phyloP scores from a whole-genome alignment of 2,888 invertebrate genomes.

The Leptopterna dolabrata region DNA sequence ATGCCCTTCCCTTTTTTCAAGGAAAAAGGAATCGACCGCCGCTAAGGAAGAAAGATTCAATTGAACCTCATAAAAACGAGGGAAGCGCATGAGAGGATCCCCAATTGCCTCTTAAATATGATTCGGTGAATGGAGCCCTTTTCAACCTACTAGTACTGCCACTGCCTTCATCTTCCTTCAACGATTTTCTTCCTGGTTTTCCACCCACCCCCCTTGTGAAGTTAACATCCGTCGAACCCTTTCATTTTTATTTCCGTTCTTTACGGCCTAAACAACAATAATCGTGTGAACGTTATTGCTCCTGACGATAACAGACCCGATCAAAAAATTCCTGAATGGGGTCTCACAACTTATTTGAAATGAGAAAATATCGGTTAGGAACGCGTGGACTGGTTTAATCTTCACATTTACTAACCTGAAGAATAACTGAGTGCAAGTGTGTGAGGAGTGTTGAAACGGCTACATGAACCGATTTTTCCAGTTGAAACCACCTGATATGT shows the following conservation, averaged over 20 bases:
- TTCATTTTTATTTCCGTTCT: not conserved
- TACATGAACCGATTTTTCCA: too few species aligned
- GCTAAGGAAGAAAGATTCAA: slow-evolving; percentile 47
- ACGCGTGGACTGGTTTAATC: too few species aligned
- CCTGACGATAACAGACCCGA: too few species aligned
- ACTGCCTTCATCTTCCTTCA: not conserved
- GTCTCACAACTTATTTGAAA: too few species aligned
- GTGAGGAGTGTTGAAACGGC: too few species aligned
- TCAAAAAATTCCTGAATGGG: too few species aligned
- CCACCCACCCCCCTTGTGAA: not conserved
- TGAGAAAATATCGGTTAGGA: too few species aligned
- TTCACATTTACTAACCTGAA: too few species aligned
- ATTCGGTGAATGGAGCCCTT: slow-evolving; percentile 49
- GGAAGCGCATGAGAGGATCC: slow-evolving; percentile 41
- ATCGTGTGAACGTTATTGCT: not conserved
- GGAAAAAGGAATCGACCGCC: not conserved
- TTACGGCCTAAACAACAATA: not conserved
- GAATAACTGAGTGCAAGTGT: too few species aligned
- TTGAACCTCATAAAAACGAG: slow-evolving; percentile 48
- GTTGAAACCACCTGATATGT: too few species aligned
- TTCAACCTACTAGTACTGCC: slow-evolving; percentile 14
- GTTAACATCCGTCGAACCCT: not conserved
- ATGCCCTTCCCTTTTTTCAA: not conserved
- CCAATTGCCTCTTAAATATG: slow-evolving; percentile 54
- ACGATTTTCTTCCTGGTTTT: not conserved